phyloP scores from a whole-genome alignment of 2,888 invertebrate genomes.

The Platycheirus rosarum region DNA sequence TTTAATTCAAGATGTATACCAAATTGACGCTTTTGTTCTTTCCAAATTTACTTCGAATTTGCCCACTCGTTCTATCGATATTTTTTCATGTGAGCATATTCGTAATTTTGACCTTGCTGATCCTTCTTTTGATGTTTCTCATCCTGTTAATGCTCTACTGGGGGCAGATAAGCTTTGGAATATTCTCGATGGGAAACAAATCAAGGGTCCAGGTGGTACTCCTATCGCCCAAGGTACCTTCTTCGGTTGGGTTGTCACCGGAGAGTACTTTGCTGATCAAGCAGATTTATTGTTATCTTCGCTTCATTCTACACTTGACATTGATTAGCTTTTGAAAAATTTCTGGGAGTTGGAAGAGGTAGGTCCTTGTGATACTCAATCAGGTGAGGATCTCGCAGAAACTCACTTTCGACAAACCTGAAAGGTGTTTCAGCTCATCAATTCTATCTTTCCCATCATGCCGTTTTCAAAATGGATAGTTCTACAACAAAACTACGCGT shows the following conservation, averaged over 20 bases:
- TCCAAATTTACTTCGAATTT: too few species aligned
- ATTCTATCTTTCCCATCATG: background rate
- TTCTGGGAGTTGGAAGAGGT: conserved; percentile 21
- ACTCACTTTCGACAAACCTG: background rate
- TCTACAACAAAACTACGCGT: background rate
- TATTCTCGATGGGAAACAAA: conserved; percentile 1
- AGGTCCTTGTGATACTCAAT: background rate
- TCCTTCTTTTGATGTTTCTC: background rate
- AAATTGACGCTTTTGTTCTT: too few species aligned
- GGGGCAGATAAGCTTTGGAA: conserved; percentile 24
- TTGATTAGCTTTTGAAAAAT: conserved; percentile 5
- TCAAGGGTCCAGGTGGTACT: background rate
- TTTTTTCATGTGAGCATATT: too few species aligned
- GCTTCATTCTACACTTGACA: background rate
- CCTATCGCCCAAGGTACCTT: conserved; percentile 5
- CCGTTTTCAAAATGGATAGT: conserved; percentile 5
- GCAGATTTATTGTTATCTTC: background rate
- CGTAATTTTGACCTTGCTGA: too few species aligned
- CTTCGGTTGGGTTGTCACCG: conserved; percentile 11
- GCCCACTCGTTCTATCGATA: too few species aligned
- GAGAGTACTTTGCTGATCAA: conserved; percentile 4
- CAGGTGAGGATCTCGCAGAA: too few species aligned
- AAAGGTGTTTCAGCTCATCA: background rate
- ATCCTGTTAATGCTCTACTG: conserved; percentile 2
- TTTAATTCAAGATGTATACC: background rate